Percentiles rank a stretch among this genome's conserved stretches.
These are phyloP conservation scores for Stylophora pistillata DNA, from an alignment of 64 coral and sea anemone species.

Conservation along the genomic window DNA sequence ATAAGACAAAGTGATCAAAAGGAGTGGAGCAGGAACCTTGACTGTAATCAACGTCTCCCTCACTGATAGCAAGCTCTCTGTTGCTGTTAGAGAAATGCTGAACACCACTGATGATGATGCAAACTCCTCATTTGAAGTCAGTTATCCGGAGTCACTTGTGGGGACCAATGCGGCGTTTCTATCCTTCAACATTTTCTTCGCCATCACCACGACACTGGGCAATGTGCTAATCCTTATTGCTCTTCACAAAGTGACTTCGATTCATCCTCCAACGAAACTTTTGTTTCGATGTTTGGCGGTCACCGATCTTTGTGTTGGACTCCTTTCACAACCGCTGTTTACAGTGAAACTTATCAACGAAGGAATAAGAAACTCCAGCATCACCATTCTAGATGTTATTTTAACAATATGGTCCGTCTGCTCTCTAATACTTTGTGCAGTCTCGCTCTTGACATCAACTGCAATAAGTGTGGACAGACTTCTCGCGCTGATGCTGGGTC, in stretches of 20 bases:
- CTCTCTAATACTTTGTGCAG: background rate
- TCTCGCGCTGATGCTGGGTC: background rate
- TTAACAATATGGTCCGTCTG: background rate
- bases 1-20: too few species aligned
- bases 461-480: constrained; percentile 25
- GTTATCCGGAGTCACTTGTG: too few species aligned
- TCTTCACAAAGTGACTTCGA: background rate
- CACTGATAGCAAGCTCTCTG: too few species aligned
- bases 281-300: background rate
- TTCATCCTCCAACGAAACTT: background rate
- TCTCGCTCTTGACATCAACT: background rate
- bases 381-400: background rate
- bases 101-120: too few species aligned
- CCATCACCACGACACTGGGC: background rate
- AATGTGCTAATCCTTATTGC: background rate
- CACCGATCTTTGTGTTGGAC: constrained; percentile 11
- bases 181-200: background rate
- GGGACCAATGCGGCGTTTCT: background rate
- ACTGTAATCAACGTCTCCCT: too few species aligned
- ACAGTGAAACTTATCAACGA: background rate
- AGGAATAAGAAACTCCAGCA: background rate
- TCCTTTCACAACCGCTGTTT: background rate
- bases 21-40: too few species aligned
- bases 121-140: too few species aligned
- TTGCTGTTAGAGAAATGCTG: too few species aligned